Percentiles rank a stretch among this genome's conserved stretches.
Conservation (phyloP, 1,140 invertebrate species). For the Hermetia illucens region DNA sequence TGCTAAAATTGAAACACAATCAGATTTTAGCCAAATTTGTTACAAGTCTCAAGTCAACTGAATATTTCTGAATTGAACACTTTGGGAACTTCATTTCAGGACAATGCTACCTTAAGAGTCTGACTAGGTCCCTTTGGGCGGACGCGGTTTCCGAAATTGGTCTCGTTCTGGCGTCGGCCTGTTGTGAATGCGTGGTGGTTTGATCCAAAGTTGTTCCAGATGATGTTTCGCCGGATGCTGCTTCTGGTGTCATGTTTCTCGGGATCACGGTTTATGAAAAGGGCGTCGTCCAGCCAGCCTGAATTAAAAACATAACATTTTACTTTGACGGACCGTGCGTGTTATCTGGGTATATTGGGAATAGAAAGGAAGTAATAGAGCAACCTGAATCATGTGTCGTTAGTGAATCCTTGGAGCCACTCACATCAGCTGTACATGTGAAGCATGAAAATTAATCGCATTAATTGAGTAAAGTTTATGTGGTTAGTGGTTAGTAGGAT, state of each 20-base stretch:
- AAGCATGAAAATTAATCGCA: conserved; percentile 23
- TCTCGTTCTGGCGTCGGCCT: conserved; percentile 41
- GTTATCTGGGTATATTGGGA: too few species aligned
- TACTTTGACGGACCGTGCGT: too few species aligned
- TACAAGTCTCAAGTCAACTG: too few species aligned
- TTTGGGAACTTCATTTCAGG: too few species aligned
- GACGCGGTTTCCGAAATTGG: conserved; percentile 36
- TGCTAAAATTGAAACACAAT: too few species aligned
- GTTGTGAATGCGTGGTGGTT: conserved; percentile 69
- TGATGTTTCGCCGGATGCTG: conserved; percentile 31
- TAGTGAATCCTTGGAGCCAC: conserved; percentile 61
- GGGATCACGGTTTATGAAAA: conserved; percentile 3
- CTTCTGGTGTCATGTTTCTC: conserved; percentile 19
- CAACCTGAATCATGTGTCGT: conserved; percentile 62
- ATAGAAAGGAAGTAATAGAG: too few species aligned
- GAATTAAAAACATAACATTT: too few species aligned
- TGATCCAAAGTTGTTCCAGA: conserved; percentile 47
- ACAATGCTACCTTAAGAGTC: conserved; percentile 65
- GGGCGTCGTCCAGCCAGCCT: conserved; percentile 26
- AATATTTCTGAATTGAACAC: too few species aligned
- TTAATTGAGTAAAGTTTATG: too few species aligned
- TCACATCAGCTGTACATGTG: conserved; percentile 52
- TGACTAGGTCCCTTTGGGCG: conserved; percentile 61
- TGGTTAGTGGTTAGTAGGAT: too few species aligned
- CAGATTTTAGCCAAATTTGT: too few species aligned